Evolutionary conservation across 1,140 invertebrate genomes (phyloP), one percentile per base, ranked within the genome.

Genomic region (Anastatus disparis): DNA sequence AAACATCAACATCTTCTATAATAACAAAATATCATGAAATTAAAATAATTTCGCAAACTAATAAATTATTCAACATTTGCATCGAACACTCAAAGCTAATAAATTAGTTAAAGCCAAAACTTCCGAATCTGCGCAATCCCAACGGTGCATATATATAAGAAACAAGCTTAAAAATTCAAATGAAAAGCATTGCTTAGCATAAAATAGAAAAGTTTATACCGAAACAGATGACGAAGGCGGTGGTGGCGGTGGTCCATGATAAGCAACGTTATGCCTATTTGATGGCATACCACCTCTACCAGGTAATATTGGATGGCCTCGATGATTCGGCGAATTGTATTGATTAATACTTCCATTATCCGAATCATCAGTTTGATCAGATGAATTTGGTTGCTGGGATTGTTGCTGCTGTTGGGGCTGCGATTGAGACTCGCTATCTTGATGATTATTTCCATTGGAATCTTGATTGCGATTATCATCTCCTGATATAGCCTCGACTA

Each of bases 201-300:
- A 20, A 2, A n/a, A 10, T 12, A 3, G 2, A 13, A 66, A 87
- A 87, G 10, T 48, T 48, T 48, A 48, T 70, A 71, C 81, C 48
- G 86, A 82, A 9, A 85, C 80, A 46, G 86, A 82, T 3, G 86
- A 82, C 0, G 86, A 83, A 1, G 87, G 88, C 7, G 87, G 86
- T 15, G 91, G 91, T 2, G 89, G 89, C 3, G 89, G 91, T 17
- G 89, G 91, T 17, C 92, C 92, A 72, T 91, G 90, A 75, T 93
- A 93, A 17, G 87, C 86, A 20, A 87, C 86, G 66, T 88, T 90
- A 31, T 86, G 82, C 70, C 84, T 4, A 35, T 4, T 4, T 35
- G 4, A 10, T 6, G 31, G 31, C n/a, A n/a, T n/a, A 35, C 4
- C 31, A 6, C 4, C 78, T 44, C 84, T 79, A 74, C 85, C 84